Evolutionary conservation across 2,888 invertebrate species (phyloP), one percentile per base, ranked within the genome.

Genomic region (Mesorhabditis spiculigera): DNA sequence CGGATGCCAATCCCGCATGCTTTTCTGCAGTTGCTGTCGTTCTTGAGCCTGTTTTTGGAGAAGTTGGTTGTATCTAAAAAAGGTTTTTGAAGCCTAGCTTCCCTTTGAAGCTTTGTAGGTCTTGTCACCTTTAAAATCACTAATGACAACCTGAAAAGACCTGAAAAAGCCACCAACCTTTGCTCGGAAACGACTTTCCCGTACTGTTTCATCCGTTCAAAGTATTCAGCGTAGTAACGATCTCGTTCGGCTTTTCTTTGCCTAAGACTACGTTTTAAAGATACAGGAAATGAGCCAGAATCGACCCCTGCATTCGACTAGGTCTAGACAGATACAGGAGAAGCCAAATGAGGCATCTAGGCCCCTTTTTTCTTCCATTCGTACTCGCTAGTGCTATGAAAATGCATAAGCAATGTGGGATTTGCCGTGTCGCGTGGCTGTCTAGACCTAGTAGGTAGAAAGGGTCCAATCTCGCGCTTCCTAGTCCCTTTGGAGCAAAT

Each of bases 1-100:
- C 13, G 74, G 45, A 5, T 72, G 74, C 8, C 72, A 71, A 45
- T 73, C 75, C 62, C 70, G 67, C 78, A 78, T 78, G 13, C 71
- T 71, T 58, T 76, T 71, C 2, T 71, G 71, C n/a, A 76, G 74
- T 43, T 71, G 64, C 13, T 65, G 70, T 13, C 72, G 72, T 61
- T 76, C 75, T 10, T 67, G 62, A 5, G 70, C 72, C 45, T 78
- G 78, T 61, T 73, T 72, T 62, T 70, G 67, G 4, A 76, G 62
- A 8, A 78, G 61, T 64, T 76, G 73, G 5, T 71, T 70, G 66
- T 76, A 78, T 16, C 75, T 76, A n/a, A 5, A 73, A 63, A 28
- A 45, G 5, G n/a, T 42, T 63, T 13, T 63, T 6, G 13, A 8
- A 28, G 28, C 16, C 16, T 16, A 63, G 8, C 63, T 28, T n/a